Conservation (phyloP, 2,888 invertebrate genomes). For the Monopis laevigella region DNA sequence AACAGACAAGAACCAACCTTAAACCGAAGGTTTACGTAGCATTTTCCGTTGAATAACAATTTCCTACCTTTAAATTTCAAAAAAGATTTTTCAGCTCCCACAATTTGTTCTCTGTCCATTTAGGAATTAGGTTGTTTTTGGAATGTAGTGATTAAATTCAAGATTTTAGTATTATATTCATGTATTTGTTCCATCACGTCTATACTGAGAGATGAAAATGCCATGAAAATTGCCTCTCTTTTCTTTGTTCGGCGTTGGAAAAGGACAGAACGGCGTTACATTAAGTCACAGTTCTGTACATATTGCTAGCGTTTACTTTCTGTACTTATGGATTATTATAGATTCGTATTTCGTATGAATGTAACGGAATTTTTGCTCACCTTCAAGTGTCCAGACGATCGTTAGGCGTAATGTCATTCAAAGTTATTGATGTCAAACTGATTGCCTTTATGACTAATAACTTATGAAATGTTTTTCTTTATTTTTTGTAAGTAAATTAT, state of each 20-base stretch:
- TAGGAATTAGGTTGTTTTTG: slow-evolving; percentile 39
- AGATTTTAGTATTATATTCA: slow-evolving; percentile 62
- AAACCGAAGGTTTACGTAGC: slow-evolving; percentile 23
- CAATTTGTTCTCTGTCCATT: slow-evolving; percentile 41
- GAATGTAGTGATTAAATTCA: slow-evolving; percentile 31
- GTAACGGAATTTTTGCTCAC: slow-evolving; percentile 42
- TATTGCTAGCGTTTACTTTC: slow-evolving; percentile 47
- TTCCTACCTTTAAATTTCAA: slow-evolving; percentile 57
- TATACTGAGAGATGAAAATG: slow-evolving; percentile 58
- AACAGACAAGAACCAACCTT: slow-evolving; percentile 17
- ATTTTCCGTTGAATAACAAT: slow-evolving; percentile 30
- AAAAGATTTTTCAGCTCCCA: slow-evolving; percentile 42
- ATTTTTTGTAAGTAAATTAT: no score
- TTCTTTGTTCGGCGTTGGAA: slow-evolving; percentile 37
- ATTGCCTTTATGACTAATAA: neutral
- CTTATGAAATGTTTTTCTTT: no score
- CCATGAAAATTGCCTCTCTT: slow-evolving; percentile 51
- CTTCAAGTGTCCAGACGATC: slow-evolving; percentile 50
- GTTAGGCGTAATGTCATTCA: slow-evolving; percentile 29
- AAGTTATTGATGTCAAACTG: slow-evolving; percentile 24
- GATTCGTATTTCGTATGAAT: slow-evolving; percentile 40
- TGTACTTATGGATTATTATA: slow-evolving; percentile 37
- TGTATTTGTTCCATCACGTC: slow-evolving; percentile 61
- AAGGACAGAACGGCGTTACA: slow-evolving; percentile 43
- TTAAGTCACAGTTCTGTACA: slow-evolving; percentile 48